A percentile compares a stretch with the other conserved stretches of the same genome.
Evolutionary conservation across 2,113 vertebrate species (phyloP).

Genomic region (Platycercus adscitus): DNA sequence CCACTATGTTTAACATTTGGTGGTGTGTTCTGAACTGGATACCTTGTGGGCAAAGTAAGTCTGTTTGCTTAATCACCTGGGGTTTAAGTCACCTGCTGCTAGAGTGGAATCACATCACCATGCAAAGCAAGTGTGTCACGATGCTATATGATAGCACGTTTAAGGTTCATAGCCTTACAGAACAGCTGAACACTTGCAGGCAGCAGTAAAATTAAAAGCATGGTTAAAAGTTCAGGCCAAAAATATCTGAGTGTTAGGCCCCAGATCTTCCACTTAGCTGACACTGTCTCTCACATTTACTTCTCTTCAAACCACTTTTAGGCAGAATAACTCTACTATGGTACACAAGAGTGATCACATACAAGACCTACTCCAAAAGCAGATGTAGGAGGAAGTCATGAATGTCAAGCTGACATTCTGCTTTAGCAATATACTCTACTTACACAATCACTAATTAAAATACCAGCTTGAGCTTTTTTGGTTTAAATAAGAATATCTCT

Average conservation of each 20-base stretch:
- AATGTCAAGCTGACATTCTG: not conserved
- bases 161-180: not conserved
- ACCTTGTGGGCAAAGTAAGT: slow-evolving; percentile 91
- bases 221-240: not conserved
- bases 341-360: not conserved
- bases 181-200: not conserved
- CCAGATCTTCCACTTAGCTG: not conserved
- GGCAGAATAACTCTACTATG: not conserved
- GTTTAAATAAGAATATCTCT: not conserved
- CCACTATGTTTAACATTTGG: slow-evolving; percentile 93
- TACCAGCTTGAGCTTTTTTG: not conserved
- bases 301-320: not conserved
- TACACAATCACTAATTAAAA: not conserved
- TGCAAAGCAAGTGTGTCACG: not conserved
- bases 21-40: slow-evolving; percentile 94
- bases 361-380: not conserved
- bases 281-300: not conserved
- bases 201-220: not conserved
- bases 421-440: not conserved
- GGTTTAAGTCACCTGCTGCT: not conserved
- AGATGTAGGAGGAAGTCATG: not conserved
- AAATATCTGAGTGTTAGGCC: not conserved
- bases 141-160: not conserved
- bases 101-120: not conserved
- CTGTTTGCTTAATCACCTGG: not conserved